phyloP scores from a whole-genome alignment of 2,113 vertebrate species.

The Silurus asotus region DNA sequence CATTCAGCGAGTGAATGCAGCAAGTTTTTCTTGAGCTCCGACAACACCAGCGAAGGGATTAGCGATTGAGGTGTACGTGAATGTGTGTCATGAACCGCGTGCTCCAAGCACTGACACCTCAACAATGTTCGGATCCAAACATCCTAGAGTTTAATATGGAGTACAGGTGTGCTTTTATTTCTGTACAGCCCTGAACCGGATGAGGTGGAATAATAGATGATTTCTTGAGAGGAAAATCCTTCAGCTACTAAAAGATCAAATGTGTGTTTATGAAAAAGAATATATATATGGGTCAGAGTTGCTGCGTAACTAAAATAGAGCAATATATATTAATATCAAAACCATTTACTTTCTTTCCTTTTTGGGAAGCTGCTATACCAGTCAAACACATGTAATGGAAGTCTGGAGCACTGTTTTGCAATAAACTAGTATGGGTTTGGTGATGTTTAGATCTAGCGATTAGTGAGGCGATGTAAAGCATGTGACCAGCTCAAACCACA shows the following conservation, averaged over 20 bases:
- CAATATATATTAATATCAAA: neutral
- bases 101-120: neutral
- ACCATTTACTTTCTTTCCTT: neutral
- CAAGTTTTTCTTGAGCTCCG: conserved; percentile 6
- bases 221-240: neutral
- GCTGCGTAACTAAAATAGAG: neutral
- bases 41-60: neutral
- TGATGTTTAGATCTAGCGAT: neutral
- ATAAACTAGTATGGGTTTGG: neutral
- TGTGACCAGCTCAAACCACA: neutral
- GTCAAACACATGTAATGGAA: neutral
- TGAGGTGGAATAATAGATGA: neutral
- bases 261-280: neutral
- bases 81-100: neutral
- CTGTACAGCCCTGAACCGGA: neutral
- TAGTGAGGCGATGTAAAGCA: neutral
- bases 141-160: neutral
- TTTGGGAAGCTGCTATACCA: neutral
- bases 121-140: neutral
- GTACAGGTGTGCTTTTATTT: neutral
- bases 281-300: no score
- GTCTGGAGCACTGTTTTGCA: neutral
- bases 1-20: neutral
- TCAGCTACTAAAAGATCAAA: neutral
- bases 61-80: neutral